Percentiles rank a stretch among this genome's conserved stretches.
Evolutionary conservation across 2,888 invertebrate genomes (phyloP).

Genomic region (Beris chalybata): DNA sequence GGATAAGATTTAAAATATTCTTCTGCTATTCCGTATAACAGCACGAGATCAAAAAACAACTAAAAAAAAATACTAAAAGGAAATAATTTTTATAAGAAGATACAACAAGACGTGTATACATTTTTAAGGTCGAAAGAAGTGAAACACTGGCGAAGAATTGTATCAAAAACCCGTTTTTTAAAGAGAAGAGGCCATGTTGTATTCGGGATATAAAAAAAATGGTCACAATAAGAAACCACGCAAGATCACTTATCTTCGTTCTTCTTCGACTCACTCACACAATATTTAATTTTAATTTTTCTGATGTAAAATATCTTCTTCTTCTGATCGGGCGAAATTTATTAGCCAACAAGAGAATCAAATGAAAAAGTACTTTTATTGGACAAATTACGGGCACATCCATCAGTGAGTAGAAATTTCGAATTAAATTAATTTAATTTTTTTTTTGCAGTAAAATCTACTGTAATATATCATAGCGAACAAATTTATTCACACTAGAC

Average conservation of each 20-base stretch:
- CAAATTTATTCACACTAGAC: no score
- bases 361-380: no score
- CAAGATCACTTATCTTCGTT: constrained; percentile 12
- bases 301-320: constrained; percentile 13
- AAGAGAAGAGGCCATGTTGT: constrained; percentile 28
- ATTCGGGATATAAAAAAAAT: constrained; percentile 20
- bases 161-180: constrained; percentile 21
- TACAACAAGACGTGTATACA: neutral
- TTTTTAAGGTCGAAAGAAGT: constrained; percentile 5
- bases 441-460: no score
- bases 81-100: neutral
- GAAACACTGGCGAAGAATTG: constrained; percentile 8
- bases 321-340: constrained; percentile 12
- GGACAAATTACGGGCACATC: no score
- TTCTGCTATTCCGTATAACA: no score
- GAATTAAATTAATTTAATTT: no score
- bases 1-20: constrained; percentile 6
- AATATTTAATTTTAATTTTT: constrained; percentile 20
- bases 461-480: no score
- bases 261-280: neutral
- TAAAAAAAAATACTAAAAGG: constrained; percentile 1
- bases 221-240: constrained; percentile 18
- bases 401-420: no score
- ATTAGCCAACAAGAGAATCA: neutral
- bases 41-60: no score